A percentile compares a stretch with the other conserved stretches of the same genome.
Conservation (phyloP, 2,797 vertebrate species). For the Trichosurus vulpecula region DNA sequence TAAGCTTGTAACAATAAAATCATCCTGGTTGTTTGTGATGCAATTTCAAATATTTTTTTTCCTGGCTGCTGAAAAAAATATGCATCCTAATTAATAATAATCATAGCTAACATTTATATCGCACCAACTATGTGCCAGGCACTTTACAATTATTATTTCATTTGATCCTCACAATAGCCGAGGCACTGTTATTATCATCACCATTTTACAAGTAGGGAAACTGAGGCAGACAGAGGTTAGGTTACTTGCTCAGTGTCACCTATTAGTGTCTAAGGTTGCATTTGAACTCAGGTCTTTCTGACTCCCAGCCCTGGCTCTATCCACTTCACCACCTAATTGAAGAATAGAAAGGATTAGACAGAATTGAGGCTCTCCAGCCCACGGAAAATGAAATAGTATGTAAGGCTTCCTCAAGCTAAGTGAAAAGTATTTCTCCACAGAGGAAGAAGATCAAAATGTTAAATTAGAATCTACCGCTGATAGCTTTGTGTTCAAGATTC, state of each 20-base stretch:
- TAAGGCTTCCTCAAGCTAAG: not conserved
- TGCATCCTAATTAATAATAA: not conserved
- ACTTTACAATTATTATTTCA: not conserved
- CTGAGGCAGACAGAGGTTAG: not conserved
- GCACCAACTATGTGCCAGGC: not conserved
- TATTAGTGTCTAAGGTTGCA: not conserved
- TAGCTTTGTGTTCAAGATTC: not conserved
- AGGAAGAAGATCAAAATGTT: slow-evolving; percentile 67
- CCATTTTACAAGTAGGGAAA: not conserved
- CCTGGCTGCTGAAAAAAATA: not conserved
- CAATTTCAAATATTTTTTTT: not conserved
- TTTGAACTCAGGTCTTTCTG: not conserved
- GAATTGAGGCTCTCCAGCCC: not conserved
- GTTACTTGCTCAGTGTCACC: not conserved
- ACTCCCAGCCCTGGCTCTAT: not conserved
- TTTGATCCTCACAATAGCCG: not conserved
- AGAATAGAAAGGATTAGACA: not conserved
- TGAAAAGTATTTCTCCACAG: not conserved
- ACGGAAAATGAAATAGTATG: not conserved
- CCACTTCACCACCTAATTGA: not conserved
- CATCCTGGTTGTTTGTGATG: not conserved
- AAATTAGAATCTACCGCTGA: not conserved
- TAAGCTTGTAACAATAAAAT: not conserved
- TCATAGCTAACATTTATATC: not conserved
- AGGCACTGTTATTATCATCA: not conserved